Conservation (phyloP, 1,140 invertebrate genomes). For the Diorhabda carinulata region DNA sequence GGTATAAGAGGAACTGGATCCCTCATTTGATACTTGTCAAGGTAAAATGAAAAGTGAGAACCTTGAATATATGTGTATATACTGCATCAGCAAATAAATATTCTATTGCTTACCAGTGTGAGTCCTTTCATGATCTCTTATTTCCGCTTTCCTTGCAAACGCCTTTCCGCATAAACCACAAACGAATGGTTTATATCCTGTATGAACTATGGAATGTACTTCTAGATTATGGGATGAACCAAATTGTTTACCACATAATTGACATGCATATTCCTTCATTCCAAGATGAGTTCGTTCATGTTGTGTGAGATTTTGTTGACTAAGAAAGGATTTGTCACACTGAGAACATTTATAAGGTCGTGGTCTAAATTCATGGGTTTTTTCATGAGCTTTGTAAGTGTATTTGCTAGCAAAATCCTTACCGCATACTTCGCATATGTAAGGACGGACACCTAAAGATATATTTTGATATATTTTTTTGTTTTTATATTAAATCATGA, state of each 20-base stretch:
- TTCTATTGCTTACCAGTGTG: constrained; percentile 49
- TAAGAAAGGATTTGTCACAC: constrained; percentile 72
- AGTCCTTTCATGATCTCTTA: constrained; percentile 72
- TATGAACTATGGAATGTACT: constrained; percentile 62
- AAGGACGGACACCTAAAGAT: constrained; percentile 65
- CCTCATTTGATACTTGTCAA: no score
- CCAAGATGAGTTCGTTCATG: constrained; percentile 69
- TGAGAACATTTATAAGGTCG: constrained; percentile 63
- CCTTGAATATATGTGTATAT: no score
- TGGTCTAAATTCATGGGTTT: constrained; percentile 66
- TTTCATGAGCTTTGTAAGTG: constrained; percentile 69
- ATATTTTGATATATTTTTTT: constrained; percentile 48
- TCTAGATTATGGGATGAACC: constrained; percentile 71
- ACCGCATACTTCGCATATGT: constrained; percentile 61
- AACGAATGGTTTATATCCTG: constrained; percentile 65
- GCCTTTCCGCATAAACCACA: constrained; percentile 69
- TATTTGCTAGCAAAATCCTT: constrained; percentile 77
- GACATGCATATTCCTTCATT: constrained; percentile 67
- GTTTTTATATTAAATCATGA: no score
- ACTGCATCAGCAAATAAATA: no score
- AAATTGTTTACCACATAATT: constrained; percentile 73
- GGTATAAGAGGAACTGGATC: no score
- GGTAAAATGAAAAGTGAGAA: no score
- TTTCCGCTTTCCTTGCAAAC: constrained; percentile 71
- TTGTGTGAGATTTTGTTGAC: constrained; percentile 68